A percentile compares a stretch with the other conserved stretches of the same genome.
Conservation (phyloP, 2,797 vertebrate genomes). For the Hippocampus kuda region DNA sequence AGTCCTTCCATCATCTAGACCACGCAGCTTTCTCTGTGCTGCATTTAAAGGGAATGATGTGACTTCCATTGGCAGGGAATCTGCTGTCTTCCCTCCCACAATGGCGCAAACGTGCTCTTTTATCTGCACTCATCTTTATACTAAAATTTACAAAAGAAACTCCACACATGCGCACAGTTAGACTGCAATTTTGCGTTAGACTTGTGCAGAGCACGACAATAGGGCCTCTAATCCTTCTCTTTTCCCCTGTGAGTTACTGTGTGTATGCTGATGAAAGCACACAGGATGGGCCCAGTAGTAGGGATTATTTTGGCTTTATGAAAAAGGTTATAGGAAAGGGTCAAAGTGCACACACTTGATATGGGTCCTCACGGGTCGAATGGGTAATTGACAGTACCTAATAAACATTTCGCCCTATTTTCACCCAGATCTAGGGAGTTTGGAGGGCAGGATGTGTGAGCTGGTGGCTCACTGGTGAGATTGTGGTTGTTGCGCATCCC, state of each 20-base stretch:
- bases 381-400: constrained; percentile 71
- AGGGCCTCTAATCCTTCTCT: not conserved
- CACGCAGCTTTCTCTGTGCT: no score
- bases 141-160: no score
- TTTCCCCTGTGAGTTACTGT: not conserved
- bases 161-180: no score
- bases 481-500: constrained; percentile 37
- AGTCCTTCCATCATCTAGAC: no score
- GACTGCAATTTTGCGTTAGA: no score
- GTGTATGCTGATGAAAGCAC: not conserved
- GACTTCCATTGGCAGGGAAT: no score
- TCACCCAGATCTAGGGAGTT: constrained; percentile 30
- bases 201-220: no score
- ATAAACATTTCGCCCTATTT: constrained; percentile 60
- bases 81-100: no score
- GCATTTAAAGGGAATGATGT: no score
- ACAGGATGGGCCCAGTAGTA: constrained; percentile 44
- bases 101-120: no score
- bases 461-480: constrained; percentile 60
- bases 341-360: constrained; percentile 69
- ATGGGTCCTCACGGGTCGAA: constrained; percentile 60
- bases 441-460: constrained; percentile 34
- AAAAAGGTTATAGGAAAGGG: constrained; percentile 58
- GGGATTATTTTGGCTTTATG: constrained; percentile 68
- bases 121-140: no score